Conservation (phyloP, 2,113 vertebrate genomes). For the Varanus komodoensis region DNA sequence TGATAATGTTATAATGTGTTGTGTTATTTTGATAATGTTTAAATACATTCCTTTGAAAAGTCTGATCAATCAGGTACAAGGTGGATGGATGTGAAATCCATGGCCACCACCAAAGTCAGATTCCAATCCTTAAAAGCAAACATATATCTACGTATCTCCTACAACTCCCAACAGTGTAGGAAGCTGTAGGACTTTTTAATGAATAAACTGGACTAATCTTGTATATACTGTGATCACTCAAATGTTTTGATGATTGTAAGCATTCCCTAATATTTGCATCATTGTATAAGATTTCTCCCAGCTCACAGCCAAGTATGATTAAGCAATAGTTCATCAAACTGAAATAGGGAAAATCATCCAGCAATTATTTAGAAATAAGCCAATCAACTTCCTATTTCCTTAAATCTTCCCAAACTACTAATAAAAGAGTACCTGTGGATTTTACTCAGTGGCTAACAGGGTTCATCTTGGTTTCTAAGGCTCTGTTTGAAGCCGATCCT, state of each 20-base stretch:
- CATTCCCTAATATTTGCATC: slow-evolving; percentile 65
- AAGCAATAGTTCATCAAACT: slow-evolving; percentile 2
- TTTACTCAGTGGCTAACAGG: too few species aligned
- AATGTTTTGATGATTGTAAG: slow-evolving; percentile 67
- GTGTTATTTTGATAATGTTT: background rate
- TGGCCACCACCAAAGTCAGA: background rate
- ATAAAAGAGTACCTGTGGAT: too few species aligned
- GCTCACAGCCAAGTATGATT: slow-evolving; percentile 34
- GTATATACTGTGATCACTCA: slow-evolving; percentile 39
- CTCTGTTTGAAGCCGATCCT: too few species aligned
- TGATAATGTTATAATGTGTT: background rate
- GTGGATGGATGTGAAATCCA: background rate
- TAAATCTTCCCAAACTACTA: slow-evolving; percentile 33
- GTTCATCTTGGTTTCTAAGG: too few species aligned
- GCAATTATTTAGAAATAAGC: slow-evolving; percentile 34
- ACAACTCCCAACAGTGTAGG: too few species aligned
- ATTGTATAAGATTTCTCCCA: slow-evolving; percentile 45
- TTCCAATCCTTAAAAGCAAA: background rate
- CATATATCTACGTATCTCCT: background rate
- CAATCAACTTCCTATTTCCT: slow-evolving; percentile 38
- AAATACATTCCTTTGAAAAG: background rate
- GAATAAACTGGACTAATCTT: background rate
- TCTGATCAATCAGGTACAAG: background rate
- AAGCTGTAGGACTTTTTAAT: too few species aligned
- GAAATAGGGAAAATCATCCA: slow-evolving; percentile 11